These are phyloP conservation scores for Nettapus auritus DNA, from an alignment of 2,113 vertebrate species.

Conservation along the genomic window DNA sequence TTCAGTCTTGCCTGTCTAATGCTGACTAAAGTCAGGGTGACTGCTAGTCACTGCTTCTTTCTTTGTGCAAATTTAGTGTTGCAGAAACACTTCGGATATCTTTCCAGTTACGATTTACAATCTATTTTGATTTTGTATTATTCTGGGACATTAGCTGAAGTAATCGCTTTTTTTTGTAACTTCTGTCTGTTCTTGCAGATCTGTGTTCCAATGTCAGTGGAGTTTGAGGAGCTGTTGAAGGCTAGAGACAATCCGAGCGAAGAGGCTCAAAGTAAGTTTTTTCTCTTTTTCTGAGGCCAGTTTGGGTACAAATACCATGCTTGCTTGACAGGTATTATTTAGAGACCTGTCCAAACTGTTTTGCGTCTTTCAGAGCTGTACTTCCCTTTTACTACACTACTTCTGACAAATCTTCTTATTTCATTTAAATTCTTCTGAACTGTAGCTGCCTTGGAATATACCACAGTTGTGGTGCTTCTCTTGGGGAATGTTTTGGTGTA, in stretches of 20 bases:
- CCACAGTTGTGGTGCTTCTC: background rate
- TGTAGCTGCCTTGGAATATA: background rate
- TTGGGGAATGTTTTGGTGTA: background rate
- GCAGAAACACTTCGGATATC: background rate
- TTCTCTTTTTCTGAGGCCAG: background rate
- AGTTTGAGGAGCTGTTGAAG: constrained; percentile 96
- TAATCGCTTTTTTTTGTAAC: background rate
- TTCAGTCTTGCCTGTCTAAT: rapidly evolving
- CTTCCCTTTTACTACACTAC: background rate
- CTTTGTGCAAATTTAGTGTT: background rate
- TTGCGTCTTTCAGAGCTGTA: background rate
- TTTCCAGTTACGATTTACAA: background rate
- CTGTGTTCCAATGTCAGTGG: constrained; percentile 96
- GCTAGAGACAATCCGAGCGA: constrained; percentile 95
- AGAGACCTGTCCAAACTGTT: background rate
- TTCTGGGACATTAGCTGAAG: background rate
- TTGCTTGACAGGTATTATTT: background rate
- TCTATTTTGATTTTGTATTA: background rate
- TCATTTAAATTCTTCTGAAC: background rate
- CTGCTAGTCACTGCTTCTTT: background rate
- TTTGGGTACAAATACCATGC: background rate
- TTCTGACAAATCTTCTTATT: background rate
- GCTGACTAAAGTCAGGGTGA: background rate
- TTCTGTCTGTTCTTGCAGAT: constrained; percentile 77
- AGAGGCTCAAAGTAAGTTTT: constrained; percentile 92